These are phyloP conservation scores for Phortica variegata DNA, from an alignment of 1,140 invertebrate species.

Conservation along the genomic window DNA sequence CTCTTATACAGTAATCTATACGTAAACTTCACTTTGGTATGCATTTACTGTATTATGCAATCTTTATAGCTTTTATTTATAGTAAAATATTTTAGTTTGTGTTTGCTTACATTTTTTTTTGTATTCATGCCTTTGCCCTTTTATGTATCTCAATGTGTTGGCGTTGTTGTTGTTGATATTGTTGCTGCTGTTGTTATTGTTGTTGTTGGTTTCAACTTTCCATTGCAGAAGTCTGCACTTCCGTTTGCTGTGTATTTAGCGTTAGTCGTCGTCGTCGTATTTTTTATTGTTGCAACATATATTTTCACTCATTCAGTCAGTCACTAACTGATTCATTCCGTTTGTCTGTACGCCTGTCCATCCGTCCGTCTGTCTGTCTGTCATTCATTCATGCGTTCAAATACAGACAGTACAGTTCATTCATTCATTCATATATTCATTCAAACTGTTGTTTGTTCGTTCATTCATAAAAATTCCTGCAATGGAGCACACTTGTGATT, in stretches of 20 bases:
- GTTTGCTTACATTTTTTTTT: too few species aligned
- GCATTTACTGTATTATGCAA: too few species aligned
- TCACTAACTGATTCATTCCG: background rate
- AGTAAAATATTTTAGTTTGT: too few species aligned
- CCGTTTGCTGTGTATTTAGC: constrained; percentile 34
- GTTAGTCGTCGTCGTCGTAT: constrained; percentile 8
- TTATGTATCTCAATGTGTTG: too few species aligned
- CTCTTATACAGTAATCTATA: too few species aligned
- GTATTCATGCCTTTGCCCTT: too few species aligned
- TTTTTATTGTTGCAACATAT: constrained; percentile 3
- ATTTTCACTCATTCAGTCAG: constrained; percentile 16
- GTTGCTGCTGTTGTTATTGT: constrained; percentile 19
- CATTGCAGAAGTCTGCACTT: constrained; percentile 24
- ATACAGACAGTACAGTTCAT: constrained; percentile 26
- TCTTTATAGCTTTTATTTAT: too few species aligned
- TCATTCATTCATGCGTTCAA: constrained; percentile 54
- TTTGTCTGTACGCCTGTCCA: constrained; percentile 9
- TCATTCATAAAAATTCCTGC: constrained; percentile 22
- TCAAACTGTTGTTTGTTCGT: constrained; percentile 35
- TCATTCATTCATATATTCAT: constrained; percentile 52
- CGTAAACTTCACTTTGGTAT: too few species aligned
- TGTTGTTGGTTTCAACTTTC: constrained; percentile 8
- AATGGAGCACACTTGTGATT: constrained; percentile 9
- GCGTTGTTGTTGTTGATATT: constrained; percentile 6
- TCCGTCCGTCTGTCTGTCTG: constrained; percentile 13